Evolutionary conservation across 2,113 vertebrate species (phyloP), one percentile per base, ranked within the genome.

Genomic region (Paralichthys olivaceus): DNA sequence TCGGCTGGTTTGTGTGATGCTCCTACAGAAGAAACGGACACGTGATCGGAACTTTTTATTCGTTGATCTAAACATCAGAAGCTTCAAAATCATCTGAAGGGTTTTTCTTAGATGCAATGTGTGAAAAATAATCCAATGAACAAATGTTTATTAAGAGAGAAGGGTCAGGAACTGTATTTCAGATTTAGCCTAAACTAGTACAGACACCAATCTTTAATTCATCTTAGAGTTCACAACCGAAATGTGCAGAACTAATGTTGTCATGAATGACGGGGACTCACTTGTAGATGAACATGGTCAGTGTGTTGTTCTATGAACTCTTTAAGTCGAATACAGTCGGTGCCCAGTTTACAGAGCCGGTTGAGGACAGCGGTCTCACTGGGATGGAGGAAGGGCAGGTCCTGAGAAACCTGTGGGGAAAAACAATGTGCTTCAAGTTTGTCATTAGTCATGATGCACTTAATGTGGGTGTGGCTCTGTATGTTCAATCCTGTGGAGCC

Each of bases 241-340:
- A 0, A 6, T 14, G 55, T 17, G 1, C 55, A 57, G 23, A 62
- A 29, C 28, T 28, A 28, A 28, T n/a, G n/a, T n/a, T 1, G 28
- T 28, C 0, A 28, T 28, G 28, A 28, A 28, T 28, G 28, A 28
- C 28, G 4, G 37, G 34, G 34, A 11, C 75, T 75, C 79, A 97
- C 97, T 86, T 95, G 96, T 13, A 95, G 96, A 65, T 97, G 97
- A 0, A 97, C 96, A 72, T 98, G 97, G 1, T 96, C 96, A 0
- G 96, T 98, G 91, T 97, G 96, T 79, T 97, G 97, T 70, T 98
- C 97, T 88, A 97, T 96, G 85, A 99, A 99, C 29, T 99, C 98
- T 0, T 95, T 96, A 63, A 99, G 98, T 59, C 97, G 96, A 17
- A 98, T 95, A 75, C 98, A 99, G 81, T 98, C 96, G 1, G 97